Conservation (phyloP, 2,113 vertebrate species). For the Tetraodon nigroviridis region DNA sequence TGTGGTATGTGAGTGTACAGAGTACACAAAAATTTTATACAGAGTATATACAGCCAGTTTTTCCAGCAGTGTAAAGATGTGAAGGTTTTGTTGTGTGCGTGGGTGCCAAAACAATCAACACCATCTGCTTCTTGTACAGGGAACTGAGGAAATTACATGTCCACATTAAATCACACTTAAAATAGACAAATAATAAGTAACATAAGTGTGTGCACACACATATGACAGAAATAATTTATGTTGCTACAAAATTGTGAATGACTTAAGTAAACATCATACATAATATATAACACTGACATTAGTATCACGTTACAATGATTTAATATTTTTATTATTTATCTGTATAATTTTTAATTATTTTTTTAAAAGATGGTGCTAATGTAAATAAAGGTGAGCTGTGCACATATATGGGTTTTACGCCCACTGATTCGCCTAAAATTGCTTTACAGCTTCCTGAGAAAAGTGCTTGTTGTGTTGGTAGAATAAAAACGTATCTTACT, state of each 20-base stretch:
- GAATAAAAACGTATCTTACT: conserved; percentile 29
- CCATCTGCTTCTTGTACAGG: conserved; percentile 57
- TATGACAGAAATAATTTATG: not conserved
- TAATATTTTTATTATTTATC: not conserved
- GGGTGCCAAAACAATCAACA: conserved; percentile 47
- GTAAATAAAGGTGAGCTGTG: not conserved
- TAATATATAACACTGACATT: not conserved
- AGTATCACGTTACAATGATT: too few relatives aligned
- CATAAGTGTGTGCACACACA: conserved; percentile 2
- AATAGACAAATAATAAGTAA: conserved; percentile 18
- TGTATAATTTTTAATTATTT: not conserved
- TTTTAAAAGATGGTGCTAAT: conserved; percentile 16
- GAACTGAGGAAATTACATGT: conserved; percentile 39
- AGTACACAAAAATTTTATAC: not conserved
- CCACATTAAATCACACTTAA: conserved; percentile 5
- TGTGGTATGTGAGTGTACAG: not conserved
- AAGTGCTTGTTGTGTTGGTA: conserved; percentile 18
- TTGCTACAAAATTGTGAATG: conserved; percentile 3
- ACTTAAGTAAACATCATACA: not conserved
- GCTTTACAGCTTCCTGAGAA: conserved; percentile 2
- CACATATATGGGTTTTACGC: not conserved
- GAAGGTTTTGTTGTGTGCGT: conserved; percentile 25
- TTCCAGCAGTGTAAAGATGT: conserved; percentile 42
- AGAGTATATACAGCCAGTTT: conserved; percentile 21
- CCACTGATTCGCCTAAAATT: conserved; percentile 1